Evolutionary conservation across 2,113 vertebrate species (phyloP).

Genomic region (Choloepus hoffmanni): DNA sequence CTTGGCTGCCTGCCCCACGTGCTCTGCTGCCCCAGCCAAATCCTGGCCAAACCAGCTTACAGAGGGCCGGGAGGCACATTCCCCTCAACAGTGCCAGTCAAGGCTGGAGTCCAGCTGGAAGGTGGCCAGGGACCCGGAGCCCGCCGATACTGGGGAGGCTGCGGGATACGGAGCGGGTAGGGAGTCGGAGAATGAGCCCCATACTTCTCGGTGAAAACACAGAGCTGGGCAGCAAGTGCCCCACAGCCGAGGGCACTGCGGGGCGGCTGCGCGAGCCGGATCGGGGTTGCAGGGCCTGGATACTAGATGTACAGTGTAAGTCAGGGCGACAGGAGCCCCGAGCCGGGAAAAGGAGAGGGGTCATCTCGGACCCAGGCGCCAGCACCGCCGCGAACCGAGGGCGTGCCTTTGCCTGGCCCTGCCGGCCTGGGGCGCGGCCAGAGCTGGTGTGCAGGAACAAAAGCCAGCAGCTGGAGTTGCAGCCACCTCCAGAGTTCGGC

Average conservation of each 20-base stretch:
- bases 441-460: neutral
- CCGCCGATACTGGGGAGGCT: neutral
- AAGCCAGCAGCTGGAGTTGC: neutral
- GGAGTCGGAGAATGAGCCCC: neutral
- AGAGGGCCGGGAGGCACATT: neutral
- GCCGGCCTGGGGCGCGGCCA: neutral
- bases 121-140: neutral
- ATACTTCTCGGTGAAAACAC: neutral
- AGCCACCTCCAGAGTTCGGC: neutral
- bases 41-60: neutral
- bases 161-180: neutral
- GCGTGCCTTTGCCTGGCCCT: neutral
- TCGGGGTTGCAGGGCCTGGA: neutral
- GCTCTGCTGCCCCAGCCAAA: neutral
- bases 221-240: neutral
- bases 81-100: neutral
- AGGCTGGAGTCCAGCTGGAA: neutral
- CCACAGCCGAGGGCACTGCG: neutral
- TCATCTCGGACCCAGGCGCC: neutral
- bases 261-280: neutral
- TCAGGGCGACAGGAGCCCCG: neutral
- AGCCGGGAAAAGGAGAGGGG: neutral
- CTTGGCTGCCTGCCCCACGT: neutral
- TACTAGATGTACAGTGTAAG: conserved; percentile 11
- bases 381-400: neutral